A percentile compares a stretch with the other conserved stretches of the same genome.
phyloP scores from a whole-genome alignment of 2,113 vertebrate genomes.

The Synodontis membranacea region DNA sequence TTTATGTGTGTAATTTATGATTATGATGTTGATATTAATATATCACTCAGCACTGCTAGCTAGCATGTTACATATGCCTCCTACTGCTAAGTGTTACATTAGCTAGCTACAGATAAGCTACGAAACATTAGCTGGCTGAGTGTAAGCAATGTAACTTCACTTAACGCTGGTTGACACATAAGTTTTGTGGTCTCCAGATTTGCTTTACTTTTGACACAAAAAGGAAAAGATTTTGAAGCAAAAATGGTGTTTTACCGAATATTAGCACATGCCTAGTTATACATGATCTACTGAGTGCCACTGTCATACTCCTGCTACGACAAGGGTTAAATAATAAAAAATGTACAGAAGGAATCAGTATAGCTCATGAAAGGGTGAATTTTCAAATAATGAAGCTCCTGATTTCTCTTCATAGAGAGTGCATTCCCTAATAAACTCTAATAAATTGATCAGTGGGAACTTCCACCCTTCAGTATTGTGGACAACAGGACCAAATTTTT shows the following conservation, averaged over 20 bases:
- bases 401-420: slow-evolving; percentile 15
- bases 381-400: slow-evolving; percentile 60
- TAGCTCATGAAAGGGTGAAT: slow-evolving; percentile 60
- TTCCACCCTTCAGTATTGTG: neutral
- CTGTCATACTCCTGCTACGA: neutral
- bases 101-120: neutral
- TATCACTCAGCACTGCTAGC: neutral
- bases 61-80: neutral
- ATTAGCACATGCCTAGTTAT: slow-evolving; percentile 20
- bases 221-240: neutral
- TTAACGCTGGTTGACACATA: too few species aligned
- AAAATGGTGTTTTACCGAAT: neutral
- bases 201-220: neutral
- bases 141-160: too few species aligned
- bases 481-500: slow-evolving; percentile 29
- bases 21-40: neutral
- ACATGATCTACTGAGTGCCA: neutral
- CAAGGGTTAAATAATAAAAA: neutral
- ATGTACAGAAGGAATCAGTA: neutral
- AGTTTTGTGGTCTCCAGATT: neutral
- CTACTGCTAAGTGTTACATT: neutral
- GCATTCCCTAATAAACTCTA: neutral
- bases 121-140: neutral
- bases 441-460: neutral
- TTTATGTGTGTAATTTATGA: neutral